A percentile compares a stretch with the other conserved stretches of the same genome.
These are phyloP conservation scores for Lipotes vexillifer DNA, from an alignment of 2,113 vertebrate genomes.

Conservation along the genomic window DNA sequence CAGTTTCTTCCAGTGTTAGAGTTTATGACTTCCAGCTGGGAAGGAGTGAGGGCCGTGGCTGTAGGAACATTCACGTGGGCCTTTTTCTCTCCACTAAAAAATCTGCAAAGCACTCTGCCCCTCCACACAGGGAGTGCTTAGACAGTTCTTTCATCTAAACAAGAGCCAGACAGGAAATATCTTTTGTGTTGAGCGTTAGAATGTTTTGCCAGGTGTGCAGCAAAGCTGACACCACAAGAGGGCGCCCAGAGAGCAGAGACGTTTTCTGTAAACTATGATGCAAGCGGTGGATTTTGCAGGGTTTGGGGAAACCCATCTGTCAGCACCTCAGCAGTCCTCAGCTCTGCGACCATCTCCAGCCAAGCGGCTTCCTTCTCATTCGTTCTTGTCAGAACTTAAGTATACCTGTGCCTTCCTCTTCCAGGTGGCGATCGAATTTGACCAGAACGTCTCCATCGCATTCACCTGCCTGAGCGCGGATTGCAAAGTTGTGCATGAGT, in stretches of 20 bases:
- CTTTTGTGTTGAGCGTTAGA: too few species aligned
- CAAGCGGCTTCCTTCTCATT: not conserved
- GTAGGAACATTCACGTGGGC: not conserved
- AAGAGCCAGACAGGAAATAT: not conserved
- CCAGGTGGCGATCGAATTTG: conserved; percentile 96
- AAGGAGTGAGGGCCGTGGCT: not conserved
- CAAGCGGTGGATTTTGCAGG: not conserved
- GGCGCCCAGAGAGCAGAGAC: conserved; percentile 52
- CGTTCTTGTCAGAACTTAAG: not conserved
- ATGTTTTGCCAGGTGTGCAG: not conserved
- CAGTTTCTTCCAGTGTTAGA: not conserved
- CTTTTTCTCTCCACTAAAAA: not conserved
- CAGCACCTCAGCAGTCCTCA: not conserved
- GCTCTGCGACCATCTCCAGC: not conserved
- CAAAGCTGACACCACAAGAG: conserved; percentile 69
- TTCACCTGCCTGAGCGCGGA: conserved; percentile 93
- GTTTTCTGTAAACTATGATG: not conserved
- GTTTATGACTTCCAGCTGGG: not conserved
- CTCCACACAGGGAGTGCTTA: not conserved
- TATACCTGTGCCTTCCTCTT: conserved; percentile 50
- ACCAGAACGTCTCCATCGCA: conserved; percentile 91
- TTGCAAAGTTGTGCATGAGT: conserved; percentile 96
- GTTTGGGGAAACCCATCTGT: fast-evolving
- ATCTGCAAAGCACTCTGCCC: not conserved
- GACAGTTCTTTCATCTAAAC: not conserved